phyloP scores from a whole-genome alignment of 2,113 vertebrate species.

The Carassius gibelio region DNA sequence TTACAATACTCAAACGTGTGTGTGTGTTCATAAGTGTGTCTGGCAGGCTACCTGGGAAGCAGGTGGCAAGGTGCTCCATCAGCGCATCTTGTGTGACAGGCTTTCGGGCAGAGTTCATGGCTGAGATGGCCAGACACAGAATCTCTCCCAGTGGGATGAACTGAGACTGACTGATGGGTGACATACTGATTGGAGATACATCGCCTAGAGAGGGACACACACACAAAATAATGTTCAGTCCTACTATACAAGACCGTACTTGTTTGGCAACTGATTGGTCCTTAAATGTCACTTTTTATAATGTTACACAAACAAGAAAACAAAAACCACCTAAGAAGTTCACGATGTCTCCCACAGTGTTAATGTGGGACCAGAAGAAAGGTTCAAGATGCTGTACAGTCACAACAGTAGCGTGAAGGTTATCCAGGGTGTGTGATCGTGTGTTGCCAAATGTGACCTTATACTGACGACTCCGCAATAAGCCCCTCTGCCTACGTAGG shows the following conservation, averaged over 20 bases:
- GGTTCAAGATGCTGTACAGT: not conserved
- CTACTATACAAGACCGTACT: not conserved
- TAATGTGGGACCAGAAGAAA: not conserved
- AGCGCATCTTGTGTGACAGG: slow-evolving; percentile 96
- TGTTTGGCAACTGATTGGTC: not conserved
- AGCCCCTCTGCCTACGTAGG: slow-evolving; percentile 28
- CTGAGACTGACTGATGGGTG: slow-evolving; percentile 98
- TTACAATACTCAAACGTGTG: not conserved
- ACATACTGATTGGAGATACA: slow-evolving; percentile 99
- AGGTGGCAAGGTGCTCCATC: slow-evolving; percentile 95
- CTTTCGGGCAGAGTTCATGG: slow-evolving; percentile 65
- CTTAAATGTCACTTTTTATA: not conserved
- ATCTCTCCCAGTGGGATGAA: slow-evolving; percentile 98
- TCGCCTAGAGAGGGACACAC: slow-evolving; percentile 82
- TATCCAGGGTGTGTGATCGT: not conserved
- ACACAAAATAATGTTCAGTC: slow-evolving; percentile 17
- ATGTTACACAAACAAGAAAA: not conserved
- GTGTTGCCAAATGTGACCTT: slow-evolving; percentile 39
- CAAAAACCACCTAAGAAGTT: too few relatives aligned
- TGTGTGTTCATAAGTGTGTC: slow-evolving; percentile 31
- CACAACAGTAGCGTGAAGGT: slow-evolving; percentile 8
- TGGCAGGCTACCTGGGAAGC: slow-evolving; percentile 88
- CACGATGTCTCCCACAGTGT: not conserved
- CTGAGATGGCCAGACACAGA: slow-evolving; percentile 96
- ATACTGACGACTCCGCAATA: slow-evolving; percentile 25